Percentiles rank a stretch among this genome's conserved stretches.
These are phyloP conservation scores for Pseudomyrmex flavicornis DNA, from an alignment of 1,140 invertebrate species.

Conservation along the genomic window DNA sequence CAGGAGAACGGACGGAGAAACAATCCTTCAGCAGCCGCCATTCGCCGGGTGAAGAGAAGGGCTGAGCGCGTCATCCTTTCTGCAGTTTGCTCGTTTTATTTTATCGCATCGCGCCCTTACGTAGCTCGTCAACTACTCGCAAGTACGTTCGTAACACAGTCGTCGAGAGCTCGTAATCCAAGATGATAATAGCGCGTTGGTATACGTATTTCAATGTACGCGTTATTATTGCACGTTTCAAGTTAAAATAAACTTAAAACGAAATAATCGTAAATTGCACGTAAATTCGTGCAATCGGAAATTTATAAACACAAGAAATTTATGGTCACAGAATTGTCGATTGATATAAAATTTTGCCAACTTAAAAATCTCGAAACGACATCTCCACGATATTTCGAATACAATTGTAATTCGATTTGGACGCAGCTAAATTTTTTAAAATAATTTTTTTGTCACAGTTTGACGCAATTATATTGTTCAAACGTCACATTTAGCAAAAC, in stretches of 20 bases:
- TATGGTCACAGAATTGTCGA: not conserved
- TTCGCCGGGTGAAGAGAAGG: not conserved
- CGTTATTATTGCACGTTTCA: too few relatives aligned
- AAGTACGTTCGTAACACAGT: not conserved
- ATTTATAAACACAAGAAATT: too few relatives aligned
- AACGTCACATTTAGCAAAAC: not conserved
- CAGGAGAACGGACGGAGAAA: constrained; percentile 5
- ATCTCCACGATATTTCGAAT: too few relatives aligned
- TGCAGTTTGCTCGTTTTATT: constrained; percentile 1
- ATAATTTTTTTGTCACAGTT: not conserved
- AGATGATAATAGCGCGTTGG: not conserved
- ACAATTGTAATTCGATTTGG: too few relatives aligned
- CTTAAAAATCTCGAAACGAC: too few relatives aligned
- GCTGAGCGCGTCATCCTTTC: not conserved
- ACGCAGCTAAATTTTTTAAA: too few relatives aligned
- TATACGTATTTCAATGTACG: too few relatives aligned
- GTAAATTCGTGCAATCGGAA: too few relatives aligned
- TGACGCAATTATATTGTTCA: not conserved
- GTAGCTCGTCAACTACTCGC: not conserved
- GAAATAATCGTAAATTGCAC: not conserved
- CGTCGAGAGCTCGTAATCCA: not conserved
- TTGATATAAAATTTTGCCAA: not conserved
- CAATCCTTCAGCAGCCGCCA: constrained; percentile 28
- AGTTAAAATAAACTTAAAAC: not conserved
- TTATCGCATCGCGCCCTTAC: not conserved